These are phyloP conservation scores for Drosophila persimilis DNA, from an alignment of 1,140 invertebrate genomes.

Conservation along the genomic window DNA sequence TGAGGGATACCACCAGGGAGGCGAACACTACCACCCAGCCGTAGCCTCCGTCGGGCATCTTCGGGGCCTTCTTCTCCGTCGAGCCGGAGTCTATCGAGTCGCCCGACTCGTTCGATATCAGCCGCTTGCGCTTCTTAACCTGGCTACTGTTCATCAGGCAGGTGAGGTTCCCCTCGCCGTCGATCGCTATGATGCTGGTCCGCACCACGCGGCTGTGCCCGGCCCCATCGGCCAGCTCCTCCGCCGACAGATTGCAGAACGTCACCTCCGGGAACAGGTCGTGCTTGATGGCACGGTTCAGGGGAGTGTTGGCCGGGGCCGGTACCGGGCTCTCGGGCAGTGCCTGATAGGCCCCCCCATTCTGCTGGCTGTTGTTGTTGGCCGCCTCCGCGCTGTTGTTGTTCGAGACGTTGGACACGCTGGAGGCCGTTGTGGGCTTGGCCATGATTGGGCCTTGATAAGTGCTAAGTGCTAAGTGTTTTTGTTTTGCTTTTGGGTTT, in stretches of 20 bases:
- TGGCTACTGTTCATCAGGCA: conserved; percentile 54
- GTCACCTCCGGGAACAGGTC: conserved; percentile 80
- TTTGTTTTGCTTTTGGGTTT: conserved; percentile 4
- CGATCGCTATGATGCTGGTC: conserved; percentile 66
- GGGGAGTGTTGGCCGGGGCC: conserved; percentile 70
- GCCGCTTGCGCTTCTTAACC: conserved; percentile 71
- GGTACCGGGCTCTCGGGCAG: conserved; percentile 31
- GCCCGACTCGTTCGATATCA: conserved; percentile 79
- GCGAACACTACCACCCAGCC: conserved; percentile 95
- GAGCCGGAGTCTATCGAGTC: conserved; percentile 75
- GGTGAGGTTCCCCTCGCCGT: conserved; percentile 43
- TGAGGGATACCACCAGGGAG: conserved; percentile 93
- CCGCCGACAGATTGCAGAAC: conserved; percentile 76
- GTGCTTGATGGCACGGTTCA: conserved; percentile 75
- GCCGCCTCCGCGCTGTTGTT: conserved; percentile 41
- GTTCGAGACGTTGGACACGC: conserved; percentile 17
- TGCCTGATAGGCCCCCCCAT: conserved; percentile 54
- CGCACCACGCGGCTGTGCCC: conserved; percentile 48
- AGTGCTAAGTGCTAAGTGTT: no score
- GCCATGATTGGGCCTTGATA: conserved; percentile 25
- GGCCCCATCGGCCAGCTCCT: conserved; percentile 58
- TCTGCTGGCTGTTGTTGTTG: conserved; percentile 45
- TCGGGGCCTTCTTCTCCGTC: conserved; percentile 74
- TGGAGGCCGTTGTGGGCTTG: conserved; percentile 22
- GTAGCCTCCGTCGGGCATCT: conserved; percentile 82